Evolutionary conservation across 2,888 invertebrate species (phyloP), one percentile per base, ranked within the genome.

Genomic region (Drosophila subsilvestris): DNA sequence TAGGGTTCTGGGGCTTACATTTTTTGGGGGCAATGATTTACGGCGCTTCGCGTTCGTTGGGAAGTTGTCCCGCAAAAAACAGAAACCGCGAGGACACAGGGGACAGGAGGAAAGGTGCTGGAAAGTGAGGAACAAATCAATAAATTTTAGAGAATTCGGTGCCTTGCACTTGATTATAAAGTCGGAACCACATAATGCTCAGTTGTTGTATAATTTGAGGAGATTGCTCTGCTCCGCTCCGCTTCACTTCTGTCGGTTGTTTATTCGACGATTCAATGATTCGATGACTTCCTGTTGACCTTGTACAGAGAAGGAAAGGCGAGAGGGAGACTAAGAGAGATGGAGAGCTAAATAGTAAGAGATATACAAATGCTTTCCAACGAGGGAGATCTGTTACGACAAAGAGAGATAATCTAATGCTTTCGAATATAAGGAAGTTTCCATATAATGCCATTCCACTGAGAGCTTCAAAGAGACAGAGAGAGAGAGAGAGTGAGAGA

Each of bases 151-250:
- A 60, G 56, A 47, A 37, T 37, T 72, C 65, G 71, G 66, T 60
- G 56, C 62, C 37, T 48, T 80, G 86, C 83, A 87, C 77, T 78
- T 84, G 80, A 85, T 87, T 80, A 84, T 80, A 76, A 86, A 83
- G 78, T 79, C 57, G 62, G 58, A 66, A 22, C 51, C 50, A 66
- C 66, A 63, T 86, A 79, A 75, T 88, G 67, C 67, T 47, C 76
- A 65, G 57, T 75, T 75, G 73, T 57, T 50, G 62, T 62, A 73
- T 76, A 81, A 81, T 79, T 79, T 82, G 68, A 69, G 65, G 66
- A 69, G 74, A 78, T 74, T 78, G 76, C 78, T 79, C 78, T 82
- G 79, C 79, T 78, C 80, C 79, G 68, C 76, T 48, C 12, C 49
- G 63, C 22, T 22, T n/a, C n/a, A n/a, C n/a, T 20, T 20, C 3